Base-by-base conservation (phyloP, 2,797 vertebrate genomes). In the Muraenolepis orangiensis region DNA sequence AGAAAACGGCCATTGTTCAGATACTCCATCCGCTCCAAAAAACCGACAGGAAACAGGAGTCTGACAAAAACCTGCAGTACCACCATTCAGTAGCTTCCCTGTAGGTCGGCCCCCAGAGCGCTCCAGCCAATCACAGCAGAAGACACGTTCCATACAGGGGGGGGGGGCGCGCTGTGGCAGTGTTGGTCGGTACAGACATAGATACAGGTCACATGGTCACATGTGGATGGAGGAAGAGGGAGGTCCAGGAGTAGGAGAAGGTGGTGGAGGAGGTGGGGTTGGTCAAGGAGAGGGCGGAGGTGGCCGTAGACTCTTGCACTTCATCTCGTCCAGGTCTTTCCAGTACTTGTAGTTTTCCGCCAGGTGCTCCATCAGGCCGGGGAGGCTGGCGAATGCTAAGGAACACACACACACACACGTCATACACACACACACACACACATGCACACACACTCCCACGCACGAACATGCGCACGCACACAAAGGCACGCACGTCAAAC, bases 291-390 rank as follows among this genome's bases (percentile, higher is more conserved):
- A 92, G 38, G 96, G 92, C 34, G 94, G 91, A 0, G 94, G n/a
- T n/a, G n/a, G 96, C 69, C 95, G 93, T 74, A 98, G 92, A 78
- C 94, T 96, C 87, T 95, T 97, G 82, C 95, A 97, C 85, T 97
- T 97, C 70, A 96, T 92, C 81, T 98, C 97, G 76, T 98, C 97
- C 91, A 99, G 81, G 34, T 87, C 92, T 93, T 97, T 99, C 97
- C 97, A 99, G 90, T 99, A 96, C 88, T 96, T 97, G 93, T 97
- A 96, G 87, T 98, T 99, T 81, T 95, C 95, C 0, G 96, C 92
- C 88, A 99, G 79, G 86, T 99, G 95, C 66, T 97, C 94, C 95
- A 98, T 97, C 83, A 99, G 92, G 72, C 93, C 94, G 69, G 97
- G 96, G 76, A 99, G 93, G 81, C 95, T 93, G 86, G 96, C 97